phyloP scores from a whole-genome alignment of 2,113 vertebrate species.

The Trinectes maculatus region DNA sequence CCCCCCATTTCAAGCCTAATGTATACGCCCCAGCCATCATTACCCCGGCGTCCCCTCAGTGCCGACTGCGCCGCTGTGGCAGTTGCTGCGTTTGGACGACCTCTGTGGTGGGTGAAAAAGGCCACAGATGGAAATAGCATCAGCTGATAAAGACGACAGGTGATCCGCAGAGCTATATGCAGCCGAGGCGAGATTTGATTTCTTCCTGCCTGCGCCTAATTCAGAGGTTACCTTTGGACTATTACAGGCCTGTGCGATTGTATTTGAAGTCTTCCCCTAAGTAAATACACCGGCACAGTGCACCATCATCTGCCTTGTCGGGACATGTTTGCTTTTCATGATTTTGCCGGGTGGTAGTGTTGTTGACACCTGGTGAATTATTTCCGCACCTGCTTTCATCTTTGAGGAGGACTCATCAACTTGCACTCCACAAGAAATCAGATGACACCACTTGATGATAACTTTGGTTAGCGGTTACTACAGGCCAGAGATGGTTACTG shows the following conservation, averaged over 20 bases:
- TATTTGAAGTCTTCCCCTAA: constrained; percentile 40
- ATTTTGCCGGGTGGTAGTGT: constrained; percentile 23
- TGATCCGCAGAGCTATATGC: constrained; percentile 34
- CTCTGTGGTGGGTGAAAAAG: constrained; percentile 46
- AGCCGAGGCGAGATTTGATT: constrained; percentile 38
- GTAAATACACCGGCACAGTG: constrained; percentile 37
- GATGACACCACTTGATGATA: constrained; percentile 55
- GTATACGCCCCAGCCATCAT: constrained; percentile 23
- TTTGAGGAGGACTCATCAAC: constrained; percentile 49
- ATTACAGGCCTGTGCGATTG: constrained; percentile 28
- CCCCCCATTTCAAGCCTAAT: constrained; percentile 51
- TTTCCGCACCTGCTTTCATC: constrained; percentile 50
- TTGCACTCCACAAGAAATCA: constrained; percentile 47
- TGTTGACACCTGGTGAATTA: constrained; percentile 54
- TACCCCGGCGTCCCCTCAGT: not conserved
- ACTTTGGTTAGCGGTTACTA: no score
- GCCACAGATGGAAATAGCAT: constrained; percentile 49
- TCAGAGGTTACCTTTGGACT: constrained; percentile 41
- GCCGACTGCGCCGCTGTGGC: constrained; percentile 16
- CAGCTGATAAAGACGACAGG: constrained; percentile 45
- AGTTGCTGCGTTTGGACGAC: constrained; percentile 52
- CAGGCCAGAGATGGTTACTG: constrained; percentile 16
- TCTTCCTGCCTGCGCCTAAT: constrained; percentile 21
- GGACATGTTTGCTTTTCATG: not conserved
- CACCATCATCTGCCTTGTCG: constrained; percentile 36